These are phyloP conservation scores for Limosa lapponica DNA, from an alignment of 2,797 vertebrate genomes.

Conservation along the genomic window DNA sequence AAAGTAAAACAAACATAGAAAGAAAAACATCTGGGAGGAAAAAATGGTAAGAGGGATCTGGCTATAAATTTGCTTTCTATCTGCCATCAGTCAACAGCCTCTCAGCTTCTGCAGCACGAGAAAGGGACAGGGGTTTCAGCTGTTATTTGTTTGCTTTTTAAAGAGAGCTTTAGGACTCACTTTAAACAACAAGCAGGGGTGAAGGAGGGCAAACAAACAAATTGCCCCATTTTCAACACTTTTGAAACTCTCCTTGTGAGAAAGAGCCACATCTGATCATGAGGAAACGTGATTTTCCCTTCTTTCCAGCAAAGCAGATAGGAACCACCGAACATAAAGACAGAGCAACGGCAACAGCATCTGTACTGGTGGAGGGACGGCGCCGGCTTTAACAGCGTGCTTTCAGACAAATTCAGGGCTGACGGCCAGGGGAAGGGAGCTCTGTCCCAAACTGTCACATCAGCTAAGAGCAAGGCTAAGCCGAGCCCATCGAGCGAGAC, in stretches of 20 bases:
- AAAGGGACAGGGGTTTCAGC: neutral
- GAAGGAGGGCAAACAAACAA: neutral
- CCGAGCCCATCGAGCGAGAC: rapidly evolving
- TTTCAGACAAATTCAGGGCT: neutral
- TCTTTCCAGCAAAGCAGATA: neutral
- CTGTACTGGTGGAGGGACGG: neutral
- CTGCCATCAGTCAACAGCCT: neutral
- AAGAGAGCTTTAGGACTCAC: neutral
- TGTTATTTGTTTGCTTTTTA: neutral
- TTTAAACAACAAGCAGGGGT: neutral
- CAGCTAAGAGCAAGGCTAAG: neutral
- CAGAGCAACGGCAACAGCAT: neutral
- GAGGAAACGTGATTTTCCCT: neutral
- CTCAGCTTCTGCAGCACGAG: neutral
- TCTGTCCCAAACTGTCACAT: neutral
- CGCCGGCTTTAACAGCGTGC: neutral
- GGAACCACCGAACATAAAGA: neutral
- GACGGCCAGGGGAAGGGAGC: neutral
- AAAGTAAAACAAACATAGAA: constrained; percentile 24
- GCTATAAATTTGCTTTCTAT: neutral
- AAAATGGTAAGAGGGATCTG: neutral
- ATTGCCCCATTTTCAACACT: neutral
- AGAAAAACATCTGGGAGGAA: constrained; percentile 19
- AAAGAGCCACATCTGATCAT: neutral
- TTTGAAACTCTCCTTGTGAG: neutral